Conservation (phyloP, 2,888 invertebrate genomes). For the Unio delphinus region DNA sequence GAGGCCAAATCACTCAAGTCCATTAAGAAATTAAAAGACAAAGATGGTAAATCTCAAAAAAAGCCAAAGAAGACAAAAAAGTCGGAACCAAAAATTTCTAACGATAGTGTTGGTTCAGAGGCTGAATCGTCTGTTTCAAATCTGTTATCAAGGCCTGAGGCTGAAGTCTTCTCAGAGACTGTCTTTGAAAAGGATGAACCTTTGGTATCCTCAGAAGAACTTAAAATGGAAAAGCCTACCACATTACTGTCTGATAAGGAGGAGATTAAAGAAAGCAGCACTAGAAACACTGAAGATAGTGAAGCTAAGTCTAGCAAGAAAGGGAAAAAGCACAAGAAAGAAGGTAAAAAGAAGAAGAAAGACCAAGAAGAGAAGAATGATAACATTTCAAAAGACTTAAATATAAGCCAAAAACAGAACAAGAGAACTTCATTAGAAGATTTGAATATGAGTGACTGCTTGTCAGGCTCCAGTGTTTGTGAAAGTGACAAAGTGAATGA, state of each 20-base stretch:
- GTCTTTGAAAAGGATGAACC: conserved; percentile 32
- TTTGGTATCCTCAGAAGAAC: not conserved
- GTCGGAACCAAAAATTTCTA: conserved; percentile 19
- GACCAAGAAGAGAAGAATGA: conserved; percentile 26
- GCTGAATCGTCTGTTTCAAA: not conserved
- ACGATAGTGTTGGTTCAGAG: conserved; percentile 11
- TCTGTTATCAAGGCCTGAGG: conserved; percentile 19
- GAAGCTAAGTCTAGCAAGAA: not conserved
- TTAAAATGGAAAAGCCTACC: not conserved
- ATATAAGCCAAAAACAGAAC: too few relatives aligned
- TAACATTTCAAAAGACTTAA: too few relatives aligned
- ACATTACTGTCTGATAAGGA: conserved; percentile 1
- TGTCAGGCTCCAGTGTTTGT: too few relatives aligned
- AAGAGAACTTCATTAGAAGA: too few relatives aligned
- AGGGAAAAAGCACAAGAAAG: conserved; percentile 16
- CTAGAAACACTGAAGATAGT: too few relatives aligned
- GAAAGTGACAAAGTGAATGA: too few relatives aligned
- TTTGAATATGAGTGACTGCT: too few relatives aligned
- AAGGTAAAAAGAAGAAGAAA: conserved; percentile 37
- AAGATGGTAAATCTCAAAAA: conserved; percentile 22
- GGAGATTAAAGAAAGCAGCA: too few relatives aligned
- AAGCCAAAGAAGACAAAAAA: conserved; percentile 25
- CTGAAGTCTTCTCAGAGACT: conserved; percentile 27
- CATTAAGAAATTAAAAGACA: conserved; percentile 24
- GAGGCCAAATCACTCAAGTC: too few relatives aligned